phyloP scores from a whole-genome alignment of 2,888 invertebrate genomes.

The Teleiodes luculella region DNA sequence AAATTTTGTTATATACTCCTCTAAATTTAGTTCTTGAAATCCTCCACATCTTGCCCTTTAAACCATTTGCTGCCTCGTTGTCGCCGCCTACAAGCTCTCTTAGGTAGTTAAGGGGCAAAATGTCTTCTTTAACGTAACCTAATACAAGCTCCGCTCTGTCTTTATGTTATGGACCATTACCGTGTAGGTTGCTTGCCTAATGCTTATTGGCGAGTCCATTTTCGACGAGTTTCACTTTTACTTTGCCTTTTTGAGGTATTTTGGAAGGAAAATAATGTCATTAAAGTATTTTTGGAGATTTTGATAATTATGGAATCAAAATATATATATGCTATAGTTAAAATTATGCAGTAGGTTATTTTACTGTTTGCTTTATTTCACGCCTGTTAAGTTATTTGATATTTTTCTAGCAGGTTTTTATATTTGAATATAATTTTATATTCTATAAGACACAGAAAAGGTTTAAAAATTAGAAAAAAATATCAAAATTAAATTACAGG shows the following conservation, averaged over 20 bases:
- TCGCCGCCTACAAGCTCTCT: slow-evolving; percentile 49
- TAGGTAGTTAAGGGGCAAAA: slow-evolving; percentile 52
- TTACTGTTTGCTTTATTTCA: no score
- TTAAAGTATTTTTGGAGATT: no score
- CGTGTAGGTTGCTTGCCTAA: slow-evolving; percentile 5
- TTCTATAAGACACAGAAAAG: no score
- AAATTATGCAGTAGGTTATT: no score
- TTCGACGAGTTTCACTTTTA: neutral
- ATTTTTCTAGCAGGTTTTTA: no score
- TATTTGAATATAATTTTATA: no score
- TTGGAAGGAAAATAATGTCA: neutral
- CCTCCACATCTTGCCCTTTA: neutral
- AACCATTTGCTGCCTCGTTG: slow-evolving; percentile 28
- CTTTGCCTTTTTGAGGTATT: neutral
- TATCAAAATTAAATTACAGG: no score
- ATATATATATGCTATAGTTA: no score
- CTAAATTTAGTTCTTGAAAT: neutral
- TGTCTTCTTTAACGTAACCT: slow-evolving; percentile 67
- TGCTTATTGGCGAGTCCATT: slow-evolving; percentile 3
- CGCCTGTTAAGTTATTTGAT: no score
- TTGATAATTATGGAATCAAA: no score
- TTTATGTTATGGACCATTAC: slow-evolving; percentile 19
- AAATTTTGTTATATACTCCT: no score
- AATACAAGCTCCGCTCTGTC: slow-evolving; percentile 44
- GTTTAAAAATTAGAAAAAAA: no score